phyloP scores from a whole-genome alignment of 2,888 invertebrate species.

The Heliconius charithonia region DNA sequence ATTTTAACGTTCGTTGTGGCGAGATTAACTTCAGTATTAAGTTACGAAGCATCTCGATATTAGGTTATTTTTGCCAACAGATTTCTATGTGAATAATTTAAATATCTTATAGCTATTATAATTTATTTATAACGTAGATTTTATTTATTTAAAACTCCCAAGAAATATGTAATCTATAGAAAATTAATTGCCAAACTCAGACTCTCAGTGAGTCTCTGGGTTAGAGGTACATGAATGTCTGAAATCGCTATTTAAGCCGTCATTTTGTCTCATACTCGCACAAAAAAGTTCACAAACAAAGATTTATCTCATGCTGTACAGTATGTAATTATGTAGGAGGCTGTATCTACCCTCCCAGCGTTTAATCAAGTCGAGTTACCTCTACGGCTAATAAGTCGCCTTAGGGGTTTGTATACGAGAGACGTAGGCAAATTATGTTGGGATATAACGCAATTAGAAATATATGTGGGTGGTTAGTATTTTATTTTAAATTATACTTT shows the following conservation, averaged over 20 bases:
- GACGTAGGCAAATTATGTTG: conserved; percentile 15
- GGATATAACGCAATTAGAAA: conserved; percentile 13
- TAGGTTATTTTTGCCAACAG: no score
- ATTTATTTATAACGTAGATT: no score
- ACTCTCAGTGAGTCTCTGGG: neutral
- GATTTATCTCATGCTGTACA: conserved; percentile 19
- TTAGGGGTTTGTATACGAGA: conserved; percentile 23
- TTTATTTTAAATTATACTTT: neutral
- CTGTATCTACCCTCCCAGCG: conserved; percentile 24
- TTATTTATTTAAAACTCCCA: no score
- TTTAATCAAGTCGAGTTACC: conserved; percentile 37
- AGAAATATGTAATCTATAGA: no score
- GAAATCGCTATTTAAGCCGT: neutral
- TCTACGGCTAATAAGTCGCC: conserved; percentile 35
- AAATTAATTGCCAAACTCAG: neutral
- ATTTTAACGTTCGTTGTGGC: no score
- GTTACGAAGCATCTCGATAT: no score
- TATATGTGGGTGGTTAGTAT: neutral
- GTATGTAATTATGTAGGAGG: conserved; percentile 25
- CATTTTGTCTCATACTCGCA: neutral
- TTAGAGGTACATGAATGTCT: neutral
- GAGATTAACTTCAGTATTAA: no score
- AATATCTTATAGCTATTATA: no score
- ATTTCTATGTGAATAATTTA: no score
- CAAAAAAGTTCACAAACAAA: conserved; percentile 26